Evolutionary conservation across 2,113 vertebrate genomes (phyloP).

Genomic region (Galbula dea): DNA sequence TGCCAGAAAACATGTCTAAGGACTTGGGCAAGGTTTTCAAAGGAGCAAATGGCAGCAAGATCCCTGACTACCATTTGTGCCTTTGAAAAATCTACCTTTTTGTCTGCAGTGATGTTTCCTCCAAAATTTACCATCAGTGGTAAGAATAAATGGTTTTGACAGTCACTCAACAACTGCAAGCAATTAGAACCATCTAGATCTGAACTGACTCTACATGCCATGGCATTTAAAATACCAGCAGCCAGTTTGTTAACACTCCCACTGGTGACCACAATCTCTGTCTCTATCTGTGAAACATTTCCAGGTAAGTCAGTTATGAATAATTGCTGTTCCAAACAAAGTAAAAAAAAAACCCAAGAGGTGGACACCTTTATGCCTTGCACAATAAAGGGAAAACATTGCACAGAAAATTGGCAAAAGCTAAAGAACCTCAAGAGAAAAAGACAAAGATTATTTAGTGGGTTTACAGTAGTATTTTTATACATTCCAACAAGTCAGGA

Average conservation of each 20-base stretch:
- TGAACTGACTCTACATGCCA: conserved; percentile 2
- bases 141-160: conserved; percentile 44
- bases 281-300: conserved; percentile 41
- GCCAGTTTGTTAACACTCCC: conserved; percentile 13
- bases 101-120: background rate
- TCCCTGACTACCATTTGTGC: conserved; percentile 21
- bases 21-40: conserved; percentile 28
- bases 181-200: conserved; percentile 52
- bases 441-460: background rate
- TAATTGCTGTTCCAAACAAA: conserved; percentile 20
- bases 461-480: conserved; percentile 6
- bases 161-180: conserved; percentile 33
- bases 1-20: conserved; percentile 25
- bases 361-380: background rate
- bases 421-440: background rate
- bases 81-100: conserved; percentile 44
- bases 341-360: background rate
- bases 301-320: conserved; percentile 50
- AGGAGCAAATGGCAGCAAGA: background rate
- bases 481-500: conserved; percentile 35
- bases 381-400: background rate
- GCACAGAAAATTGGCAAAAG: background rate
- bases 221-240: background rate
- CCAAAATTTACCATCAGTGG: background rate
- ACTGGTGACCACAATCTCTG: conserved; percentile 22